phyloP scores from a whole-genome alignment of 2,888 invertebrate species.

The Molorchus minor region DNA sequence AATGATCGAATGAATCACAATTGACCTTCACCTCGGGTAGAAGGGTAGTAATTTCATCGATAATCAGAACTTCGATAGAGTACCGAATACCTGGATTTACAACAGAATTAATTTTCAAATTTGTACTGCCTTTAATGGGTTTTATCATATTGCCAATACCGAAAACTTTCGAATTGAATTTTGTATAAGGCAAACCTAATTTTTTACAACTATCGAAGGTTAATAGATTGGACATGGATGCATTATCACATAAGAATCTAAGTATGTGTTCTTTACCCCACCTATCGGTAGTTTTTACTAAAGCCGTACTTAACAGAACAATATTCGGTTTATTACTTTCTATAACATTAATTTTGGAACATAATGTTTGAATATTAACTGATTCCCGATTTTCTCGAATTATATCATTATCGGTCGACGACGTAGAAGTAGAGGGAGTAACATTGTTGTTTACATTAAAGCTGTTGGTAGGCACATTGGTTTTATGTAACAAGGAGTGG shows the following conservation, averaged over 20 bases:
- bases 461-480: not conserved
- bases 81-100: no score
- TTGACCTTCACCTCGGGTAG: not conserved
- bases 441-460: not conserved
- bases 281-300: conserved; percentile 4
- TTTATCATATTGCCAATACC: not conserved
- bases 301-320: conserved; percentile 4
- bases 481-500: conserved; percentile 6
- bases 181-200: conserved; percentile 1
- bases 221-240: conserved; percentile 18
- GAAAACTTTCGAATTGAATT: not conserved
- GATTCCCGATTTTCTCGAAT: not conserved
- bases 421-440: not conserved
- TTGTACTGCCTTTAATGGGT: not conserved
- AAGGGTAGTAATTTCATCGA: not conserved
- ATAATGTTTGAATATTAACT: not conserved
- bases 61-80: no score
- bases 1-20: not conserved
- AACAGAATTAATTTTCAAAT: no score
- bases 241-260: no score
- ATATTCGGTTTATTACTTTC: no score
- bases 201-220: conserved; percentile 9
- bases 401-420: no score
- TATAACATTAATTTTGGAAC: not conserved
- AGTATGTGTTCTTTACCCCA: conserved; percentile 6